phyloP scores from a whole-genome alignment of 2,888 invertebrate species.

The Hecatera dysodea region DNA sequence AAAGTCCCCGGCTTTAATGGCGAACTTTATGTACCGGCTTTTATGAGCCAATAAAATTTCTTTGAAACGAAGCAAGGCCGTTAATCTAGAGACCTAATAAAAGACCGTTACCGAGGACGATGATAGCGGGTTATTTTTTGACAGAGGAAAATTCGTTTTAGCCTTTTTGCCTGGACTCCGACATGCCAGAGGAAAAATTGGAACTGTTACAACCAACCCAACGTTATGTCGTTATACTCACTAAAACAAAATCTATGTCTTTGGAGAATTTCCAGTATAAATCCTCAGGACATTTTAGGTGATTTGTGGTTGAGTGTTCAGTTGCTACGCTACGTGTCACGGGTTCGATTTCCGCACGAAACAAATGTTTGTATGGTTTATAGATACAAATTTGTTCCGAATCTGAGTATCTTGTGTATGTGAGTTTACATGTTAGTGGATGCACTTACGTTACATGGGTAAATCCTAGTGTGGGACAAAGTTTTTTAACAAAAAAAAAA shows the following conservation, averaged over 20 bases:
- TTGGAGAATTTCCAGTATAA: not conserved
- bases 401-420: too few relatives aligned
- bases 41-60: conserved; percentile 86
- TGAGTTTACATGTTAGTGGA: too few relatives aligned
- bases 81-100: conserved; percentile 85
- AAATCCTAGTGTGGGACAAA: too few relatives aligned
- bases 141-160: conserved; percentile 1
- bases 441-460: too few relatives aligned
- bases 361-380: too few relatives aligned
- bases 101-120: conserved; percentile 66
- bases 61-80: conserved; percentile 83
- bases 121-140: conserved; percentile 60
- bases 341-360: too few relatives aligned
- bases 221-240: not conserved
- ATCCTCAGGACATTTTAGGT: not conserved
- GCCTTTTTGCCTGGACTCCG: not conserved
- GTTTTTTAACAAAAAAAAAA: too few relatives aligned
- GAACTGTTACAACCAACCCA: not conserved
- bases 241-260: not conserved
- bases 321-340: too few relatives aligned
- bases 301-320: too few relatives aligned
- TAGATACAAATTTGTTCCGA: too few relatives aligned
- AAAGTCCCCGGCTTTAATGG: conserved; percentile 83
- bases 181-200: not conserved
- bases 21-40: conserved; percentile 84